A percentile compares a stretch with the other conserved stretches of the same genome.
These are phyloP conservation scores for Osmoderma eremita DNA, from an alignment of 2,888 invertebrate species.

Conservation along the genomic window DNA sequence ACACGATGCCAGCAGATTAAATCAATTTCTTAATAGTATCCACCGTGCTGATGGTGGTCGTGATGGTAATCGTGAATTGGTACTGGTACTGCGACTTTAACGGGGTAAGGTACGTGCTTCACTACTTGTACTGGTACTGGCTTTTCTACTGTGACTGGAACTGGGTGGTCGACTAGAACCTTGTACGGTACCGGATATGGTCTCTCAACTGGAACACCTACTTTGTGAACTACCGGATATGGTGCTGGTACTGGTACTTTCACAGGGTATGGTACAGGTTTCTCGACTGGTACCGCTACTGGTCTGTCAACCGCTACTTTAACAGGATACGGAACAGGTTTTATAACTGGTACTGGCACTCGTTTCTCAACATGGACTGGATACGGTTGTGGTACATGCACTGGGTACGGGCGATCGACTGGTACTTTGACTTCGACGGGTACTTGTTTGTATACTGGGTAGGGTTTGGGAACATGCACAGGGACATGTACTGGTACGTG, in stretches of 20 bases:
- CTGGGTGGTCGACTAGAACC: conserved; percentile 76
- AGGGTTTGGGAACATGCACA: conserved; percentile 80
- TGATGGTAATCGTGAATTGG: conserved; percentile 58
- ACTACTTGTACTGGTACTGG: conserved; percentile 75
- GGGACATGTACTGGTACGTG: conserved; percentile 80
- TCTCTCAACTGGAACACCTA: conserved; percentile 72
- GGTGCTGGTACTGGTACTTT: conserved; percentile 75
- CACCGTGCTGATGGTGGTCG: conserved; percentile 36
- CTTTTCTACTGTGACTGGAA: conserved; percentile 76
- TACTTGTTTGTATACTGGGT: conserved; percentile 75
- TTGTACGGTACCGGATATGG: conserved; percentile 60
- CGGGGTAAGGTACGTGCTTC: conserved; percentile 67
- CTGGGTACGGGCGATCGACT: conserved; percentile 76
- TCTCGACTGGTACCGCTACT: conserved; percentile 72
- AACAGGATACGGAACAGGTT: conserved; percentile 73
- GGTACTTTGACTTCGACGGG: conserved; percentile 77
- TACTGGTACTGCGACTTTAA: conserved; percentile 66
- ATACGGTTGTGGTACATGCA: conserved; percentile 73
- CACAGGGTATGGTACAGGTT: conserved; percentile 72
- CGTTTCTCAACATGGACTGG: conserved; percentile 76
- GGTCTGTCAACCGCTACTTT: conserved; percentile 70
- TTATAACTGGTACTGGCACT: conserved; percentile 75
- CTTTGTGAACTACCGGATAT: conserved; percentile 74
- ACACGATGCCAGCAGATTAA: conserved; percentile 7
- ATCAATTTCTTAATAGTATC: conserved; percentile 29